These are phyloP conservation scores for Aspiorhynchus laticeps DNA, from an alignment of 2,113 vertebrate genomes.

Conservation along the genomic window DNA sequence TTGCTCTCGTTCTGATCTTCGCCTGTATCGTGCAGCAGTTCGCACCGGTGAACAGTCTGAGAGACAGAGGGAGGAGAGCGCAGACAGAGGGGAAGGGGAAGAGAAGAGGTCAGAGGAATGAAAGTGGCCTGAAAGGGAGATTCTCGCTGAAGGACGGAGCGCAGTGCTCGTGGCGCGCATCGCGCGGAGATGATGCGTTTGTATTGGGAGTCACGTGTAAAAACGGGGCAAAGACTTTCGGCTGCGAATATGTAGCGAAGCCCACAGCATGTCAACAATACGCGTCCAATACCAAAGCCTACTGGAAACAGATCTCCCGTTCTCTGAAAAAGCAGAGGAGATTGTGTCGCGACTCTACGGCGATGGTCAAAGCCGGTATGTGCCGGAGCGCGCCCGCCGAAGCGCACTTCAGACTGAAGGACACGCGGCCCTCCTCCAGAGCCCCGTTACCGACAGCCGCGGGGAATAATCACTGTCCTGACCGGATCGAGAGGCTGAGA, in stretches of 20 bases:
- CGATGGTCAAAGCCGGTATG: slow-evolving; percentile 76
- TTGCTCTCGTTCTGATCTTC: slow-evolving; percentile 75
- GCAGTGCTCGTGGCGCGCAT: slow-evolving; percentile 80
- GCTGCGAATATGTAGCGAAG: slow-evolving; percentile 81
- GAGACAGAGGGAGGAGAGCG: slow-evolving; percentile 52
- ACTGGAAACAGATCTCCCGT: slow-evolving; percentile 86
- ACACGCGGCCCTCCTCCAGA: not conserved
- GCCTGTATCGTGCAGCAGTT: slow-evolving; percentile 74
- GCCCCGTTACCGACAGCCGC: not conserved
- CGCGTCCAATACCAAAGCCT: slow-evolving; percentile 65
- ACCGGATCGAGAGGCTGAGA: slow-evolving; percentile 71
- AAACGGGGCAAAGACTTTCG: slow-evolving; percentile 60
- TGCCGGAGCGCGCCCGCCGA: slow-evolving; percentile 79
- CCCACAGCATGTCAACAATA: slow-evolving; percentile 78
- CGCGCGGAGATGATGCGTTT: slow-evolving; percentile 37
- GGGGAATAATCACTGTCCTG: slow-evolving; percentile 63
- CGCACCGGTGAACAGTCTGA: slow-evolving; percentile 68
- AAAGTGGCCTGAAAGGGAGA: slow-evolving; percentile 69
- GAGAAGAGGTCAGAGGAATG: slow-evolving; percentile 36
- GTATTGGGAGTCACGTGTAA: slow-evolving; percentile 76
- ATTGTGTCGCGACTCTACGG: slow-evolving; percentile 76
- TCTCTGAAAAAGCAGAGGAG: slow-evolving; percentile 79
- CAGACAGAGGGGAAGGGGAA: slow-evolving; percentile 60
- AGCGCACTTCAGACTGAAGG: slow-evolving; percentile 78
- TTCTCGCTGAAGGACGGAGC: slow-evolving; percentile 77